Evolutionary conservation across 1,140 invertebrate species (phyloP).

Genomic region (Scaptomyza graminum): DNA sequence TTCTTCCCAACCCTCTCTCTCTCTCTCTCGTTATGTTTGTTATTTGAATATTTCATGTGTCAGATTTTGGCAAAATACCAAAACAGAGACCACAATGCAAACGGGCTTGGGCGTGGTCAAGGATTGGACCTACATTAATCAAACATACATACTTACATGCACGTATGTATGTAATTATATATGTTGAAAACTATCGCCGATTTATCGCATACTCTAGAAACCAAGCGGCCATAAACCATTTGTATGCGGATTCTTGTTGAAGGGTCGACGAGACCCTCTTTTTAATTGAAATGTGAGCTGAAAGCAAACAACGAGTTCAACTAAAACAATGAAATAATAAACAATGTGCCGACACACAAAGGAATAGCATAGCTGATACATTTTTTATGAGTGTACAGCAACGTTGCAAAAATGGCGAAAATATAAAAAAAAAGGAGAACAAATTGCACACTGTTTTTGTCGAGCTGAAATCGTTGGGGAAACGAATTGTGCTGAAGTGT

Average conservation of each 20-base stretch:
- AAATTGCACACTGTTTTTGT: slow-evolving; percentile 35
- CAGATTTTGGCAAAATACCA: slow-evolving; percentile 26
- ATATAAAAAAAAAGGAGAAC: slow-evolving; percentile 27
- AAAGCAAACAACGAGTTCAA: slow-evolving; percentile 27
- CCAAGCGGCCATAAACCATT: slow-evolving; percentile 2
- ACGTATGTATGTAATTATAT: too few relatives aligned
- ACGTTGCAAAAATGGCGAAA: background rate
- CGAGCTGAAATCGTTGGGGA: slow-evolving; percentile 10
- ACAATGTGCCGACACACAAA: slow-evolving; percentile 46
- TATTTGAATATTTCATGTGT: slow-evolving; percentile 62
- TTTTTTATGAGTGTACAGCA: slow-evolving; percentile 33
- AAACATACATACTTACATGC: slow-evolving; percentile 23
- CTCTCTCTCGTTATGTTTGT: slow-evolving; percentile 1
- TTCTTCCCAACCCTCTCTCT: background rate
- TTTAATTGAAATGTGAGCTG: slow-evolving; percentile 45
- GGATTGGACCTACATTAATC: slow-evolving; percentile 1
- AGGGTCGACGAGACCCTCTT: slow-evolving; percentile 2
- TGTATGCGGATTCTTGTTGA: background rate
- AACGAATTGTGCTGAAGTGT: slow-evolving; percentile 1
- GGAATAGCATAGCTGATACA: slow-evolving; percentile 45
- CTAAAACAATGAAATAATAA: slow-evolving; percentile 42
- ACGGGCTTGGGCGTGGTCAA: slow-evolving; percentile 47
- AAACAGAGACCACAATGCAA: slow-evolving; percentile 33
- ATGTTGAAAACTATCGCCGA: background rate
- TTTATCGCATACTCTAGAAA: background rate